Base-by-base conservation (phyloP, 1,140 invertebrate genomes). In the Acromyrmex heyeri region DNA sequence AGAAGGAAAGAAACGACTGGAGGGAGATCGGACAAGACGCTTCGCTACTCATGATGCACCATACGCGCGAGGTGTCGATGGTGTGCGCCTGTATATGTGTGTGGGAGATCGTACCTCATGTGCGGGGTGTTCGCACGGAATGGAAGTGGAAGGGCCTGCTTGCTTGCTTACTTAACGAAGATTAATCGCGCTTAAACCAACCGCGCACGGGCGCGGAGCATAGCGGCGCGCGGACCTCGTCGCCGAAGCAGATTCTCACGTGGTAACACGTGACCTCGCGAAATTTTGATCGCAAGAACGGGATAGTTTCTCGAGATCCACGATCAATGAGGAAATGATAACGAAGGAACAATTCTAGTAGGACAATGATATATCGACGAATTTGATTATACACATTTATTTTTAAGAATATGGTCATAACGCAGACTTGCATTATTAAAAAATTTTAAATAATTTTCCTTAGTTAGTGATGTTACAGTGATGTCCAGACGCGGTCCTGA, bases 131-230 rank as follows among this genome's bases (percentile, higher is more conserved):
- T 59, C 78, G 87, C 85, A 73, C 79, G 88, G 85, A 87, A 87
- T 91, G 86, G 81, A 88, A 91, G 92, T 86, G 87, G 81, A 88
- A 90, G 69, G 85, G 76, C 72, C 61, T 57, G 78, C 88, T 90
- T 30, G 88, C 90, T 90, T 76, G 92, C 89, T 90, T 88, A 86
- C 88, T 91, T 89, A 93, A 94, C 93, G 93, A 94, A 94, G 93
- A 94, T 93, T 94, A 94, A 94, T 94, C 92, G 93, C 93, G 91
- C 92, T 93, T 91, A 92, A 93, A 93, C 90, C 91, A 92, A 93
- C 93, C 91, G 91, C 93, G 91, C 90, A 64, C 91, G 88, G 91
- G 88, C 85, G 76, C 88, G 70, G 59, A 75, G 12, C 65, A 81
- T 79, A 64, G 79, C 76, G 65, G 27, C 77, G 78, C 77, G 73